These are phyloP conservation scores for Siniperca chuatsi DNA, from an alignment of 2,113 vertebrate species.

Conservation along the genomic window DNA sequence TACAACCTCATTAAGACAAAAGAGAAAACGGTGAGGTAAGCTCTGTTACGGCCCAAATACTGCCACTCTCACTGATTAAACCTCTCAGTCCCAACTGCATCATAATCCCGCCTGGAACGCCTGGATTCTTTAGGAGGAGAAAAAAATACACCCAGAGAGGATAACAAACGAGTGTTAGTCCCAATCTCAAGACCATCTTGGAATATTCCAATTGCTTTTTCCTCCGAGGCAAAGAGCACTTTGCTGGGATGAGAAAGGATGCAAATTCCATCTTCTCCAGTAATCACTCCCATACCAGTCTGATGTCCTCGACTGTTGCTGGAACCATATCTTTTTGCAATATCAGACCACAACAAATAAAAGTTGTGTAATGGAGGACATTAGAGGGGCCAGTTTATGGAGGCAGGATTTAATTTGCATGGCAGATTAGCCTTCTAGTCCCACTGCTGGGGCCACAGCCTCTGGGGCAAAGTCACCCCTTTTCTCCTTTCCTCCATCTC, in stretches of 20 bases:
- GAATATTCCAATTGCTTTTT: slow-evolving; percentile 63
- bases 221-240: slow-evolving; percentile 51
- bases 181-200: slow-evolving; percentile 57
- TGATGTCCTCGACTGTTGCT: slow-evolving; percentile 87
- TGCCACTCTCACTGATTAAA: slow-evolving; percentile 79
- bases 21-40: slow-evolving; percentile 71
- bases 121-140: slow-evolving; percentile 34
- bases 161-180: slow-evolving; percentile 65
- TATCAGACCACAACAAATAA: slow-evolving; percentile 97
- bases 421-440: slow-evolving; percentile 97
- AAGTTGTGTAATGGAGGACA: slow-evolving; percentile 96
- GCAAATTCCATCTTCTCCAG: slow-evolving; percentile 90
- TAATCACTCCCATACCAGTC: slow-evolving; percentile 92
- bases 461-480: slow-evolving; percentile 86
- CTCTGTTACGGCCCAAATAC: slow-evolving; percentile 78
- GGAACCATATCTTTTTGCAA: slow-evolving; percentile 89
- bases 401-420: slow-evolving; percentile 99
- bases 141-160: slow-evolving; percentile 32
- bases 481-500: slow-evolving; percentile 60
- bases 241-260: slow-evolving; percentile 39
- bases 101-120: slow-evolving; percentile 80
- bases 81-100: slow-evolving; percentile 73
- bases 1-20: slow-evolving; percentile 80
- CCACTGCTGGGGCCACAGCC: slow-evolving; percentile 92
- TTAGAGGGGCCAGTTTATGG: slow-evolving; percentile 93